A percentile compares a stretch with the other conserved stretches of the same genome.
Conservation (phyloP, 2,113 vertebrate species). For the Glaucomys volans region DNA sequence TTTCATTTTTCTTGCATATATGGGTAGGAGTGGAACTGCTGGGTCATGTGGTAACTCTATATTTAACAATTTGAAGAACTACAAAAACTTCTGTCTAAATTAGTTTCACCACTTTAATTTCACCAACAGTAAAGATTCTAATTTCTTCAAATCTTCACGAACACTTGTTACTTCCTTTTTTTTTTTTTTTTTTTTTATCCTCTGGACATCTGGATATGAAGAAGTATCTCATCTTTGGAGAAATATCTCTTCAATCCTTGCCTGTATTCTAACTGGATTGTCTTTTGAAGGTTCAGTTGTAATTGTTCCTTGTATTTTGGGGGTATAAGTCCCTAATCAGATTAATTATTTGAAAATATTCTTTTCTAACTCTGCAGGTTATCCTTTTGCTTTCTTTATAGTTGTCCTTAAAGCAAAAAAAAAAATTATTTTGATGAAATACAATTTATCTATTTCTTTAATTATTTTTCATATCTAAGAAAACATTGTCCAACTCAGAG, state of each 20-base stretch:
- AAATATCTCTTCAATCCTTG: slow-evolving; percentile 7
- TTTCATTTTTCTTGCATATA: neutral
- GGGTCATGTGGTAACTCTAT: neutral
- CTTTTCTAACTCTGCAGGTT: neutral
- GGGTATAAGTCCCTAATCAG: neutral
- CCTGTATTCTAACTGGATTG: neutral
- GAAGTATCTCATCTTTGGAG: neutral
- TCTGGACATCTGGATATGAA: neutral
- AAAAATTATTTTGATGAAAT: neutral
- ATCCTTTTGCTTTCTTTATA: neutral
- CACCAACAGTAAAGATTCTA: neutral
- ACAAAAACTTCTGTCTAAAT: neutral
- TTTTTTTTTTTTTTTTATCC: neutral
- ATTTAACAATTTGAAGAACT: neutral
- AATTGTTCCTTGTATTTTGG: neutral
- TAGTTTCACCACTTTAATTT: neutral
- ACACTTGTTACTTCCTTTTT: neutral
- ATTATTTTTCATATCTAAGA: neutral
- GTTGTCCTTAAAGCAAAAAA: neutral
- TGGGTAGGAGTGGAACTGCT: neutral
- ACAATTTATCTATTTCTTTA: neutral
- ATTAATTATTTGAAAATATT: neutral
- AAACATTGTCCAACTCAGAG: neutral
- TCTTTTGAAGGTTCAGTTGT: neutral
- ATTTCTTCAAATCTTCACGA: neutral